These are phyloP conservation scores for Cataglyphis hispanica DNA, from an alignment of 1,140 invertebrate species.

Conservation along the genomic window DNA sequence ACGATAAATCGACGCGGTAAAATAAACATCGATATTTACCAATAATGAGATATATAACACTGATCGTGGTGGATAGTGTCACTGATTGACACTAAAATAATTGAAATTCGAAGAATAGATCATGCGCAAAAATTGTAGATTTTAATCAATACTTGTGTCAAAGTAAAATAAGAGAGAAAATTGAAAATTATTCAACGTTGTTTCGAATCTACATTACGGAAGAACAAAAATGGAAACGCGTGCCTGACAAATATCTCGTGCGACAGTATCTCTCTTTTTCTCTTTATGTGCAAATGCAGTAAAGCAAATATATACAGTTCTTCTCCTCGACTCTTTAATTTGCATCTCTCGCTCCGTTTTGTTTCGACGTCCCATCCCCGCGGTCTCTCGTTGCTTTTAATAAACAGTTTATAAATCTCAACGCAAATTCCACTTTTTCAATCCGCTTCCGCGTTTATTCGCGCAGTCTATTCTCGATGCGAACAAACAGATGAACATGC, in stretches of 20 bases:
- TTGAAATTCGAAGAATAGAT: conserved; percentile 13
- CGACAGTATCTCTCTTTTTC: not conserved
- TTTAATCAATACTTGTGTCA: too few species aligned
- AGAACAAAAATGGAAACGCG: not conserved
- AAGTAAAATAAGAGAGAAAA: not conserved
- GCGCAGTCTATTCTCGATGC: conserved; percentile 23
- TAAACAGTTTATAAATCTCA: conserved; percentile 61
- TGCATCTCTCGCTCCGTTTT: conserved; percentile 18
- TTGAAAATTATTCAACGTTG: not conserved
- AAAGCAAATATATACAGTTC: not conserved
- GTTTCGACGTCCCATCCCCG: not conserved
- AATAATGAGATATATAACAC: not conserved
- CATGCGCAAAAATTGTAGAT: not conserved
- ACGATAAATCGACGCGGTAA: not conserved
- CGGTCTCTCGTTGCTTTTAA: conserved; percentile 31
- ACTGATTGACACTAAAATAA: not conserved
- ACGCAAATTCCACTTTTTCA: conserved; percentile 45
- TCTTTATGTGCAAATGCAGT: not conserved
- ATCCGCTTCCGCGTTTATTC: conserved; percentile 22
- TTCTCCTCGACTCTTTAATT: conserved; percentile 17
- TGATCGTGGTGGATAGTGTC: too few species aligned
- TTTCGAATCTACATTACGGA: not conserved
- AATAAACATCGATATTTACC: not conserved
- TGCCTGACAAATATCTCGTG: conserved; percentile 16
- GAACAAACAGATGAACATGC: conserved; percentile 36